These are phyloP conservation scores for Ceratoteleas bidentatus DNA, from an alignment of 1,140 invertebrate genomes.

Conservation along the genomic window DNA sequence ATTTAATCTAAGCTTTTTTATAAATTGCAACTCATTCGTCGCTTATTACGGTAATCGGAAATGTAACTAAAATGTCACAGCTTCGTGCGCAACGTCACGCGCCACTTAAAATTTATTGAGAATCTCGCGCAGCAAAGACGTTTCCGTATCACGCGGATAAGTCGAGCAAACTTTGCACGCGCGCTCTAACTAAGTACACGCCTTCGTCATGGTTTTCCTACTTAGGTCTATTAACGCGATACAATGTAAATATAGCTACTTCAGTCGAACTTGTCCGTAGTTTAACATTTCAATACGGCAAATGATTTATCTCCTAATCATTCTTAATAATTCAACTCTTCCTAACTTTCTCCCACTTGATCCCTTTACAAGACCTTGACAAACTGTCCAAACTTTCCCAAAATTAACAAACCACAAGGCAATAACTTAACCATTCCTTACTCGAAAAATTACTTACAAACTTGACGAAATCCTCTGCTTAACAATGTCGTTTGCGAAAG, in stretches of 20 bases:
- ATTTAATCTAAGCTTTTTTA: neutral
- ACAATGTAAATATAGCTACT: conserved; percentile 29
- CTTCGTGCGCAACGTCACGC: neutral
- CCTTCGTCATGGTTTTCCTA: conserved; percentile 16
- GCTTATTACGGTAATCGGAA: neutral
- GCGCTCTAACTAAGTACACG: conserved; percentile 28
- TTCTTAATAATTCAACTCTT: conserved; percentile 3
- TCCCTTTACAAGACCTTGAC: neutral
- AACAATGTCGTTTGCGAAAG: too few relatives aligned
- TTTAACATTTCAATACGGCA: conserved; percentile 16
- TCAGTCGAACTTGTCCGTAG: conserved; percentile 9
- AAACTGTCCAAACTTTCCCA: neutral
- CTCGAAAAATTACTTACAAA: too few relatives aligned
- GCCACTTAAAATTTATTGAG: conserved; percentile 26
- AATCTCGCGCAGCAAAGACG: conserved; percentile 25
- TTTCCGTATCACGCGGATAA: conserved; percentile 34
- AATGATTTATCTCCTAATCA: conserved; percentile 13
- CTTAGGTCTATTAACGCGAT: conserved; percentile 24
- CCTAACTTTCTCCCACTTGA: neutral
- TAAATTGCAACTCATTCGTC: neutral
- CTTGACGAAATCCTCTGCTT: too few relatives aligned
- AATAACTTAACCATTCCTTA: too few relatives aligned
- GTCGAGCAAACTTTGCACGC: conserved; percentile 34
- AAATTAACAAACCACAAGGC: too few relatives aligned
- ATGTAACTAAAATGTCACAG: conserved; percentile 15